These are phyloP conservation scores for Cottoperca gobio DNA, from an alignment of 2,797 vertebrate genomes.

Conservation along the genomic window DNA sequence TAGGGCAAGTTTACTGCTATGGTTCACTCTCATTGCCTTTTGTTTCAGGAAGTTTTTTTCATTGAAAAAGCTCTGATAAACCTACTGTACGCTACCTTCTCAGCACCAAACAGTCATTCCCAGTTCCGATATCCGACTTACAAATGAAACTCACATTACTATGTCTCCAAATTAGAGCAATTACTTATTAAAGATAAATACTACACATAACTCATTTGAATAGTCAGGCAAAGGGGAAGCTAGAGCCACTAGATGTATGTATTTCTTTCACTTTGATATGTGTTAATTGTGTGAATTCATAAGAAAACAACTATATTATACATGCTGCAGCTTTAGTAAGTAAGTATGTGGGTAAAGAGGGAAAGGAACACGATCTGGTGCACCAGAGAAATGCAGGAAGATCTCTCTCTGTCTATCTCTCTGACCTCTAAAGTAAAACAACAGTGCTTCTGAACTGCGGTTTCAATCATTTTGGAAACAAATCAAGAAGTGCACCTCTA, in stretches of 20 bases:
- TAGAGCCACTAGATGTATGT: background rate
- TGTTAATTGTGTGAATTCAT: background rate
- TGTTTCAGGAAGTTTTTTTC: background rate
- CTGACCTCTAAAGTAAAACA: conserved; percentile 18
- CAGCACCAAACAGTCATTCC: background rate
- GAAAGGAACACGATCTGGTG: background rate
- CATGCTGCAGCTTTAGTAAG: conserved; percentile 1
- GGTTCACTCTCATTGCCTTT: background rate
- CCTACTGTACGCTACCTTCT: background rate
- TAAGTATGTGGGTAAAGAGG: background rate
- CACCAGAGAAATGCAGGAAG: background rate
- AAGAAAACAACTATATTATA: background rate
- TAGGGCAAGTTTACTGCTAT: background rate
- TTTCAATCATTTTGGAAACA: conserved; percentile 46
- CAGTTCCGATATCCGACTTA: too few species aligned
- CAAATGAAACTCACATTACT: too few species aligned
- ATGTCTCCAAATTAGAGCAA: background rate
- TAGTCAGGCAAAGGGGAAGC: background rate
- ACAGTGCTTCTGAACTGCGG: background rate
- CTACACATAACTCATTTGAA: background rate
- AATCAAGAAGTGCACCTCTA: conserved; percentile 41
- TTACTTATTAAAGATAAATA: background rate
- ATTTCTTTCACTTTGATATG: background rate
- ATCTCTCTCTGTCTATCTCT: too few species aligned
- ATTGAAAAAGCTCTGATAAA: too few species aligned